These are phyloP conservation scores for Tenebrosternarchus preto DNA, from an alignment of 2,113 vertebrate species.

Conservation along the genomic window DNA sequence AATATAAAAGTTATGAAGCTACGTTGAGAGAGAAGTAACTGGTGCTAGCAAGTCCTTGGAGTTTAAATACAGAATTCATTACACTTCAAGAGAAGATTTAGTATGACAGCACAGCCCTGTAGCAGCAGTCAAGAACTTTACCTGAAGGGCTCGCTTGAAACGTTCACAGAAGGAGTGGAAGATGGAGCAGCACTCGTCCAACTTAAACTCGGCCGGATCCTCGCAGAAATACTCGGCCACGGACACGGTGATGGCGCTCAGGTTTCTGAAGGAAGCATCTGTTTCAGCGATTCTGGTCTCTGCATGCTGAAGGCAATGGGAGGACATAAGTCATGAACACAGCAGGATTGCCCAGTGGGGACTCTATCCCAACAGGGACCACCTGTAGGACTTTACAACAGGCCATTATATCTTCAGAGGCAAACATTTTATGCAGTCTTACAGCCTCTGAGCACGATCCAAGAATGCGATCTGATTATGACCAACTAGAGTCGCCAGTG, in stretches of 20 bases:
- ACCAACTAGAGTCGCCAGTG: too few relatives aligned
- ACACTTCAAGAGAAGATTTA: too few relatives aligned
- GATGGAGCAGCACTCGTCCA: slow-evolving; percentile 76
- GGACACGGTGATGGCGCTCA: slow-evolving; percentile 63
- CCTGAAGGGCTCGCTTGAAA: slow-evolving; percentile 72
- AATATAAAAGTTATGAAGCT: too few relatives aligned
- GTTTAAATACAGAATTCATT: too few relatives aligned
- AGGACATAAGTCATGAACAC: neutral
- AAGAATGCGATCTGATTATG: too few relatives aligned
- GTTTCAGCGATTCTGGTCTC: slow-evolving; percentile 64
- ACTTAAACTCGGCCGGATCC: slow-evolving; percentile 69
- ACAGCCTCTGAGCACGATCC: too few relatives aligned
- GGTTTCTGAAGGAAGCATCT: slow-evolving; percentile 56
- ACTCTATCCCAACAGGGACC: too few relatives aligned
- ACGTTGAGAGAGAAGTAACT: too few relatives aligned
- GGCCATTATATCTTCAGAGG: too few relatives aligned
- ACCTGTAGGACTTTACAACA: neutral
- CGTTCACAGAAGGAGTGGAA: slow-evolving; percentile 75
- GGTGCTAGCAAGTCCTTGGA: too few relatives aligned
- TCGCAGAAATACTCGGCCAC: slow-evolving; percentile 79
- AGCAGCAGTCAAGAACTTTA: slow-evolving; percentile 37
- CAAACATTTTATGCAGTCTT: too few relatives aligned
- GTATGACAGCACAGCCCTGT: neutral
- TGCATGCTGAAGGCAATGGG: slow-evolving; percentile 60
- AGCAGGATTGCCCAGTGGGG: neutral